phyloP scores from a whole-genome alignment of 2,113 vertebrate species.

The Otis tarda region DNA sequence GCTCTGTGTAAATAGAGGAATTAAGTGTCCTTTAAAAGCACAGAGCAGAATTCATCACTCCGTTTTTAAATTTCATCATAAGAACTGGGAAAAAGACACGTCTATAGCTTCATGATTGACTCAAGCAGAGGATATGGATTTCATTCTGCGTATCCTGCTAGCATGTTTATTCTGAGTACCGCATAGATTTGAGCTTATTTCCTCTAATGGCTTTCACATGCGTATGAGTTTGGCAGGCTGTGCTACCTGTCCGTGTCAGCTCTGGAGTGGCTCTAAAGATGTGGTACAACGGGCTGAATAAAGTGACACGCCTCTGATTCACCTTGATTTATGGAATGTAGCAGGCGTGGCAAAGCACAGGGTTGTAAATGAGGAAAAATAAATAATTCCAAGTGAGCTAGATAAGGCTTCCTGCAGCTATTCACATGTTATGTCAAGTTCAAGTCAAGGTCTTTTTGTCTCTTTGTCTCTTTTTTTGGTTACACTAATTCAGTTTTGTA shows the following conservation, averaged over 20 bases:
- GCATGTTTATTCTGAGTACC: neutral
- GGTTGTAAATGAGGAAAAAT: neutral
- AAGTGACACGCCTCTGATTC: neutral
- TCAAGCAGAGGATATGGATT: neutral
- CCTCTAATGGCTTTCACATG: neutral
- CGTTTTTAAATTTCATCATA: neutral
- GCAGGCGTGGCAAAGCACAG: neutral
- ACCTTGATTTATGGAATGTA: neutral
- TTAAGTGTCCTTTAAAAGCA: neutral
- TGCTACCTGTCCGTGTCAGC: neutral
- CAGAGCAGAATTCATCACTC: neutral
- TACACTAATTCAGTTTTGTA: neutral
- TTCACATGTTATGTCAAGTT: neutral
- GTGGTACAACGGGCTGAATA: neutral
- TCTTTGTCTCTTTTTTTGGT: neutral
- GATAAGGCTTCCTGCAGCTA: neutral
- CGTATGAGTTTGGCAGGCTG: neutral
- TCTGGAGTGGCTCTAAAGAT: neutral
- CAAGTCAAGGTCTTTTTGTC: neutral
- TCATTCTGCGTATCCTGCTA: neutral
- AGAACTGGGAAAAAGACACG: neutral
- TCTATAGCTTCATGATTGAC: neutral
- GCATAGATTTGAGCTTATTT: neutral
- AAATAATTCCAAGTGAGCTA: neutral
- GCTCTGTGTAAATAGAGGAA: neutral